A percentile compares a stretch with the other conserved stretches of the same genome.
Evolutionary conservation across 2,888 invertebrate species (phyloP).

Genomic region (Nowickia ferox): DNA sequence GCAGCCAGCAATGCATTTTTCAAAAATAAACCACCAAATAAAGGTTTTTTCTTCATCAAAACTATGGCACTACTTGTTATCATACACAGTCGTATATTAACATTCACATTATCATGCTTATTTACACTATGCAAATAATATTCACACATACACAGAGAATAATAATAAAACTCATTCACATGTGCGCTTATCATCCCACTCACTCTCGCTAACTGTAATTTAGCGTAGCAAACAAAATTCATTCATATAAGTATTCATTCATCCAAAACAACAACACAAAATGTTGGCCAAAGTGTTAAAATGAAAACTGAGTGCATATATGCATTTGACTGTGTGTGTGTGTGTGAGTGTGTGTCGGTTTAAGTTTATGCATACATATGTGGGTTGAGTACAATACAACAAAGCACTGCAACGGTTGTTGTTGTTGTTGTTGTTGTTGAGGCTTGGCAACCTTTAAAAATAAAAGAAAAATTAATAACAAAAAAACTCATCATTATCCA

Average conservation of each 20-base stretch:
- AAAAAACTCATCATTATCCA: conserved; percentile 31
- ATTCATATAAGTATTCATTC: conserved; percentile 31
- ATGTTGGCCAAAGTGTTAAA: not conserved
- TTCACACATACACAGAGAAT: not conserved
- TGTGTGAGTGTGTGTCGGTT: not conserved
- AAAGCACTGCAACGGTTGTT: conserved; percentile 32
- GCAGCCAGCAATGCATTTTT: not conserved
- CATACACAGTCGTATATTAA: not conserved
- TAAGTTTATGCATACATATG: not conserved
- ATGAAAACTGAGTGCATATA: not conserved
- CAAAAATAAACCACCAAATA: conserved; percentile 27
- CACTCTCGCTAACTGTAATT: conserved; percentile 36
- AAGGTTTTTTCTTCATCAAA: conserved; percentile 19
- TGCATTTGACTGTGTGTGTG: not conserved
- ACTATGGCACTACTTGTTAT: conserved; percentile 28
- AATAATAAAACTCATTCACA: not conserved
- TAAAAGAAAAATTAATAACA: conserved; percentile 3
- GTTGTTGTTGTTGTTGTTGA: conserved; percentile 13
- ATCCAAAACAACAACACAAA: conserved; percentile 40
- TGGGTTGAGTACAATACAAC: conserved; percentile 39
- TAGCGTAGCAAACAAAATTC: conserved; percentile 32
- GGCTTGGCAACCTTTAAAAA: conserved; percentile 7
- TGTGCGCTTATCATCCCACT: not conserved
- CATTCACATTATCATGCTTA: not conserved
- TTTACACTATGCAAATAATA: not conserved